Base-by-base conservation (phyloP, 1,140 invertebrate species). In the Panulirus ornatus region DNA sequence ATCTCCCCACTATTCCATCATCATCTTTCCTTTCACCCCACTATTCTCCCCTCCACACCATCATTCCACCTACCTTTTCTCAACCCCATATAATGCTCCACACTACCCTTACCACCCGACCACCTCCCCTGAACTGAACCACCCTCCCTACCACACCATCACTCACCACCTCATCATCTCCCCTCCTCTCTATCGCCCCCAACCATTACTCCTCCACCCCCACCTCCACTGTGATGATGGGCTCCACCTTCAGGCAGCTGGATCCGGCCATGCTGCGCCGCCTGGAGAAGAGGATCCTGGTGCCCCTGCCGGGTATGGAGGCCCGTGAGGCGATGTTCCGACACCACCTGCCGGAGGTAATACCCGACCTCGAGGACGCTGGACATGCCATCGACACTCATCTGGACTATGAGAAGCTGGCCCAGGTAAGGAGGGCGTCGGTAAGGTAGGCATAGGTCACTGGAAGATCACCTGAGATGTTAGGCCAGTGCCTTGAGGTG, bases 231-330 rank as follows among this genome's bases (percentile, higher is more conserved):
- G 75, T 1, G 75, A 8, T 70, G 66, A n/a, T 9, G 51, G 51
- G n/a, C n/a, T n/a, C 51, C 11, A 58, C 51, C 11, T 92, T 54
- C 92, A 97, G 97, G 97, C 97, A 98, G 93, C 95, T 98, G 87
- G 98, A 99, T 93, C 94, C 96, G 91, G 98, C 98, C 0, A 96
- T 99, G 93, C 93, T 99, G 54, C 94, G 98, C 76, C 95, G 98
- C 79, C 95, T 99, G 73, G 98, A 99, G 93, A 99, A 98, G 93
- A 95, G 97, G 84, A 96, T 99, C 87, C 94, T 97, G 38, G 96
- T 99, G 3, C 96, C 96, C 51, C 93, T 98, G 82, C 98, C 98
- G 0, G 95, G 96, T 83, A 93, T 92, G 27, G 93, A 95, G 42
- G 96, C 96, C 14, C 94, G 97, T 9, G 93, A 94, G 36, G 94